A percentile compares a stretch with the other conserved stretches of the same genome.
Conservation (phyloP, 30 jellyfish, hydroid and myxozoan species). For the Turritopsis rubra region DNA sequence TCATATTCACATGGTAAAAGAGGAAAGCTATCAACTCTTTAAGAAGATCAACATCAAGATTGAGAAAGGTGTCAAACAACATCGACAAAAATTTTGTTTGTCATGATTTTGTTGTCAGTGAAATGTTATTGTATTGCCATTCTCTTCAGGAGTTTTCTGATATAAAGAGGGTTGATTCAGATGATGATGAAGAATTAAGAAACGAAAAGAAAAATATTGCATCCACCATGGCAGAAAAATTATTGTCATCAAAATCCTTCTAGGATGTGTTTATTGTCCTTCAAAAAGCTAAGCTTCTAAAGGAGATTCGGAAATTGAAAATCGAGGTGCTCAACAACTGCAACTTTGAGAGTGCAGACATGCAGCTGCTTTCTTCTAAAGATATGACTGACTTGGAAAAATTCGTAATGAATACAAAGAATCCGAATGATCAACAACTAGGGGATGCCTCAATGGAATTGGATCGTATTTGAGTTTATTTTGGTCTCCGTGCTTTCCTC, state of each 20-base stretch:
- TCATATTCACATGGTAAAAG: too few relatives aligned
- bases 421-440: not conserved
- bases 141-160: not conserved
- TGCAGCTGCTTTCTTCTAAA: not conserved
- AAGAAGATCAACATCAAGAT: not conserved
- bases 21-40: not conserved
- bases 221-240: not conserved
- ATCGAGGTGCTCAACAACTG: not conserved
- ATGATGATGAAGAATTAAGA: not conserved
- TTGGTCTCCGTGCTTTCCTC: not conserved
- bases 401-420: not conserved
- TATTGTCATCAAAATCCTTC: not conserved
- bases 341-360: not conserved
- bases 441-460: not conserved
- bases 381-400: not conserved
- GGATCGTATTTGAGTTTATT: not conserved
- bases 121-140: not conserved
- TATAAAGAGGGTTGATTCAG: not conserved
- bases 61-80: not conserved
- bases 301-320: not conserved
- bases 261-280: not conserved
- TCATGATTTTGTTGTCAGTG: not conserved
- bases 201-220: not conserved
- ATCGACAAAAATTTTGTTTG: not conserved
- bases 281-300: not conserved